Base-by-base conservation (phyloP, 2,797 vertebrate genomes). In the Rhinophrynus dorsalis region DNA sequence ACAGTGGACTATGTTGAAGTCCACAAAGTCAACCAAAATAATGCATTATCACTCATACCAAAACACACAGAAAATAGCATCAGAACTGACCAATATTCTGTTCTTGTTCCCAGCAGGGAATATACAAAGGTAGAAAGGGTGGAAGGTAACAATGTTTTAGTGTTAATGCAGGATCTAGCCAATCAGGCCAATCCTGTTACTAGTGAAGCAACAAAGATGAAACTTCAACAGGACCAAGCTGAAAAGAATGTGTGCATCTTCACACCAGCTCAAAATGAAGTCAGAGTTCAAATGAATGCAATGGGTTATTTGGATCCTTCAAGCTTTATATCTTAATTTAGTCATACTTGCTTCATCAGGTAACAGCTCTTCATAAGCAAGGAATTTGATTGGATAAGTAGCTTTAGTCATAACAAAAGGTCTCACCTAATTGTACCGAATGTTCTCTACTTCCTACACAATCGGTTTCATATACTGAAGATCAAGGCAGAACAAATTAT, bases 271-370 rank as follows among this genome's bases (percentile, higher is more conserved):
- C 76, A 80, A 1, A 74, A 66, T 0, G 74, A 81, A 42, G 83
- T 76, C 9, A 81, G 73, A 72, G 77, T 64, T 61, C 81, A 80
- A 35, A 55, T 72, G 21, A 74, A 64, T 1, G 80, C 74, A 12
- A 83, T 84, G 52, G 95, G 93, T 44, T 98, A 98, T 72, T 88
- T 99, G 74, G 95, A 97, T 82, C 90, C 94, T 15, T 77, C 88
- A 27, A 76, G 80, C 32, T 83, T 93, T 78, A 77, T 45, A 67
- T 81, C 68, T 86, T 90, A 80, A 86, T 82, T 60, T 84, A 24
- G 15, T 60, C 65, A 68, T 71, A 62, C 13, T 17, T 56, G 50
- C 56, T 63, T 67, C 60, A 79, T 79, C 78, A 72, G 80, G 76
- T 79, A 76, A 77, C 50, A n/a, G n/a, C n/a, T n/a, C n/a, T n/a